These are phyloP conservation scores for Thera obeliscata DNA, from an alignment of 2,888 invertebrate genomes.

Conservation along the genomic window DNA sequence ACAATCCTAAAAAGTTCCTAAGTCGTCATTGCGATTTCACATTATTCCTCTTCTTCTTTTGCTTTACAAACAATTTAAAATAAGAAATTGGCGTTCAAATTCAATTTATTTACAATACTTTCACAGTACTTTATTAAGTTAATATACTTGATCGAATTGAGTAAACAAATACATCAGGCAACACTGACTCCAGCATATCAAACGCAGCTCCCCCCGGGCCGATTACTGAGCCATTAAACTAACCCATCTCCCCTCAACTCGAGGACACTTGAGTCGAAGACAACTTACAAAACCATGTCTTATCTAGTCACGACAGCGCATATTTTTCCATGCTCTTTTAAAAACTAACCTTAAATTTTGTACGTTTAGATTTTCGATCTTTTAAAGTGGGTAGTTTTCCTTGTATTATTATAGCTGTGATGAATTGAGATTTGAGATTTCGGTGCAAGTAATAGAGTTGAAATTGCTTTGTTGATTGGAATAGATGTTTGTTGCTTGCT, in stretches of 20 bases:
- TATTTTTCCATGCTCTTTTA: constrained; percentile 13
- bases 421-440: constrained; percentile 8
- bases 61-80: too few species aligned
- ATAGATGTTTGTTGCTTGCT: constrained; percentile 52
- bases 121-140: background rate
- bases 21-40: too few species aligned
- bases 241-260: constrained; percentile 47
- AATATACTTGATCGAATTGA: background rate
- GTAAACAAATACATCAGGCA: constrained; percentile 35
- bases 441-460: constrained; percentile 14
- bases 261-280: constrained; percentile 49
- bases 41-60: too few species aligned
- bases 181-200: constrained; percentile 63
- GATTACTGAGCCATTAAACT: constrained; percentile 78
- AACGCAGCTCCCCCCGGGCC: constrained; percentile 57
- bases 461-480: constrained; percentile 49
- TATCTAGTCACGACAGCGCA: constrained; percentile 16
- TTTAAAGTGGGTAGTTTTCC: constrained; percentile 23
- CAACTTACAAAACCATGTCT: constrained; percentile 42
- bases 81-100: too few species aligned
- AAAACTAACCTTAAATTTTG: constrained; percentile 5
- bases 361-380: constrained; percentile 4
- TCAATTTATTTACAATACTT: too few species aligned
- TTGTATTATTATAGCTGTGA: constrained; percentile 11
- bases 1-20: too few species aligned